Percentiles rank a stretch among this genome's conserved stretches.
Evolutionary conservation across 2,888 invertebrate species (phyloP).

Genomic region (Calameuta filiformis): DNA sequence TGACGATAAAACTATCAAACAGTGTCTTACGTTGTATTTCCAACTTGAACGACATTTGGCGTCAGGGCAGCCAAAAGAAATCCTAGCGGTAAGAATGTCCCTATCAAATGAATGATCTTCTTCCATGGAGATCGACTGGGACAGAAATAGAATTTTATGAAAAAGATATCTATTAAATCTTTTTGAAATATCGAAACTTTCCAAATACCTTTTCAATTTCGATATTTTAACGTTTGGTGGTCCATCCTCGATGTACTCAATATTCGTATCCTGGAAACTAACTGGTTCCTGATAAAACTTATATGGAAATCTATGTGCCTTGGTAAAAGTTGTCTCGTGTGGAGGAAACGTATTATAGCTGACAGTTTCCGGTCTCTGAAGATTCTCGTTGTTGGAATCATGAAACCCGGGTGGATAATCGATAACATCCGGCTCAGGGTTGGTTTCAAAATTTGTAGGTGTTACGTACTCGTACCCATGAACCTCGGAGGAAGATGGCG

Average conservation of each 20-base stretch:
- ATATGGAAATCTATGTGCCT: conserved; percentile 49
- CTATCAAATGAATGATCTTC: conserved; percentile 73
- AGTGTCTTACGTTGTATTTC: conserved; percentile 50
- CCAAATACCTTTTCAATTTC: conserved; percentile 6
- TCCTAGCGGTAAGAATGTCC: conserved; percentile 78
- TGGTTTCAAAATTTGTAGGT: neutral
- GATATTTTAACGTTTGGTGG: neutral
- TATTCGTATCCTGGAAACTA: conserved; percentile 24
- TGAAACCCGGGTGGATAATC: conserved; percentile 4
- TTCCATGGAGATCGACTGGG: conserved; percentile 69
- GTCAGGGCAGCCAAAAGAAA: conserved; percentile 78
- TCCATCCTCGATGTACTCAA: conserved; percentile 11
- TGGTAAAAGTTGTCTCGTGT: conserved; percentile 32
- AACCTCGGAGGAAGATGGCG: conserved; percentile 14
- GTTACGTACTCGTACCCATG: conserved; percentile 25
- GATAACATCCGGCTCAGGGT: neutral
- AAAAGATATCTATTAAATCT: neutral
- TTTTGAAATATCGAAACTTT: neutral
- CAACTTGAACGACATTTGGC: conserved; percentile 74
- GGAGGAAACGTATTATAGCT: conserved; percentile 34
- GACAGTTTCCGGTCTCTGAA: conserved; percentile 29
- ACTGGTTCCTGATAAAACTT: conserved; percentile 40
- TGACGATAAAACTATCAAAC: neutral
- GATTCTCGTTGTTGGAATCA: conserved; percentile 8
- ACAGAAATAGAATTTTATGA: conserved; percentile 8